Conservation (phyloP, 1,140 invertebrate species). For the Rhyacophila brunnea region DNA sequence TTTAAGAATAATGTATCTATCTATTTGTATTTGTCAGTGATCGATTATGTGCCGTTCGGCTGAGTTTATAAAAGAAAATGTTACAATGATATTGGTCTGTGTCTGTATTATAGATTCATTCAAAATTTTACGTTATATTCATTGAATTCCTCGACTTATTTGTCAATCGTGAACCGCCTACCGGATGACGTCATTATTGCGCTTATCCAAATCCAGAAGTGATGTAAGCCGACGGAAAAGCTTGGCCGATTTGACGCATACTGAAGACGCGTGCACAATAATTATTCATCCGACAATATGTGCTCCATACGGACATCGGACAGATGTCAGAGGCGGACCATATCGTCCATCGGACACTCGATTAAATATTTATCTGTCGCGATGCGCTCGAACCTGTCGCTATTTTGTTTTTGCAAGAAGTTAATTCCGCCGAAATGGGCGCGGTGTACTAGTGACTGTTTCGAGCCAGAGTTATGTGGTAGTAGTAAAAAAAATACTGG, state of each 20-base stretch:
- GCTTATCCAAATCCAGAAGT: slow-evolving; percentile 45
- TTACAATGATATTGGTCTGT: too few species aligned
- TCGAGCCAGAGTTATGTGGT: too few species aligned
- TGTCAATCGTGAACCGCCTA: slow-evolving; percentile 36
- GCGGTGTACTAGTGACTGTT: slow-evolving; percentile 37
- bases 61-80: too few species aligned
- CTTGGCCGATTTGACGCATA: slow-evolving; percentile 40
- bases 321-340: not conserved
- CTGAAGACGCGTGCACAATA: not conserved
- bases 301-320: not conserved
- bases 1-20: too few species aligned
- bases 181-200: slow-evolving; percentile 48
- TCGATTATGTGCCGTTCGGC: too few species aligned
- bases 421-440: slow-evolving; percentile 38
- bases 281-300: not conserved
- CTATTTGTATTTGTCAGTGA: too few species aligned
- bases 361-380: too few species aligned
- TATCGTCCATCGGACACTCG: too few species aligned
- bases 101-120: not conserved
- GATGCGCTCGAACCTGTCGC: too few species aligned
- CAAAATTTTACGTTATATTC: not conserved
- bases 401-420: too few species aligned
- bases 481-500: not conserved
- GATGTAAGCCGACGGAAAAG: slow-evolving; percentile 43
- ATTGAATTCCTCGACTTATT: slow-evolving; percentile 21